Evolutionary conservation across 1,140 invertebrate genomes (phyloP), one percentile per base, ranked within the genome.

Genomic region (Stratiolaelaps scimitus): DNA sequence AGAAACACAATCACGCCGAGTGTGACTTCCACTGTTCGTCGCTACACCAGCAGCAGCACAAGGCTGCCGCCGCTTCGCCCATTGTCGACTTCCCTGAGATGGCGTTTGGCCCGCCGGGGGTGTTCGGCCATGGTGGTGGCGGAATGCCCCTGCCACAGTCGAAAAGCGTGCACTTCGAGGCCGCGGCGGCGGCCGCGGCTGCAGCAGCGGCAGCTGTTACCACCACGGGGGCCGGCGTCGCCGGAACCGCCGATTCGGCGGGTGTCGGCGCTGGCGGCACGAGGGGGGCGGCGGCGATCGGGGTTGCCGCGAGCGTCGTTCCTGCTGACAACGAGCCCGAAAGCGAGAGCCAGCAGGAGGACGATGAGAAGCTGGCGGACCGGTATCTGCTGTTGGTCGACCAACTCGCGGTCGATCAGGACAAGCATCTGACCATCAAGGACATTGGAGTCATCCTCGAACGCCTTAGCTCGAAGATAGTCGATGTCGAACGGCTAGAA

Each of bases 11-110:
- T 68, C 67, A 71, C 34, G 70, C 81, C 40, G 87, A 91, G 73
- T 93, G 90, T 78, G 90, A 93, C 76, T 93, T 93, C 76, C 90
- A 93, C 76, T 94, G 89, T 76, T 92, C 89, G 77, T 86, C 89
- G 34, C 79, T 93, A 67, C 89, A 92, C 79, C 88, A 92, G 74
- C 88, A 91, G 76, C 87, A 91, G 48, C 88, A 90, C 77, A 91
- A 89, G 75, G 86, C 85, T 69, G 88, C 91, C 64, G 87, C 88
- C 65, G 91, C 88, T 46, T 91, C 88, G 47, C 89, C 89, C 67
- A 91, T 92, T 46, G 88, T 89, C 76, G 88, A 91, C 53, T 60
- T 60, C 85, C 89, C 77, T 88, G 90, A 74, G 88, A 92, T 75
- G 88, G 91, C 64, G 44, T 68, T 43, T 43, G 68, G 56, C 65